Base-by-base conservation (phyloP, 2,888 invertebrate genomes). In the Sphinx pinastri region DNA sequence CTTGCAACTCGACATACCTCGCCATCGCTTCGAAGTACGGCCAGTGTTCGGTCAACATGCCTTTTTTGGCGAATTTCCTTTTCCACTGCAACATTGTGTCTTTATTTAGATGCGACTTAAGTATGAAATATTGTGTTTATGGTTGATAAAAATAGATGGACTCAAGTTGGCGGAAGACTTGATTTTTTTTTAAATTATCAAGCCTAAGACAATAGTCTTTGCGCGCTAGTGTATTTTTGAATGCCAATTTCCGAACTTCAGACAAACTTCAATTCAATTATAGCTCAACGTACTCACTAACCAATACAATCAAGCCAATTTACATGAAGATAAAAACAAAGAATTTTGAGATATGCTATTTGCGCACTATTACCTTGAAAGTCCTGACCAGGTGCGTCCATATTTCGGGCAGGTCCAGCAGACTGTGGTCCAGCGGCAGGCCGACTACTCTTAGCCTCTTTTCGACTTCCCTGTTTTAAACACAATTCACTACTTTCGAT, bases 11-110 rank as follows among this genome's bases (percentile, higher is more conserved):
- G 2, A 79, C 77, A 78, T 89, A 92, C 49, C 82, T 84, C 1
- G 81, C 73, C 83, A 94, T 87, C 2, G 87, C 87, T 11, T 91
- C 91, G 74, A 82, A 93, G 73, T 88, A 93, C 12, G 91, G 92
- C 94, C 94, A 94, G 47, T 89, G 87, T 73, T 92, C 94, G 72
- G 84, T 90, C 12, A 93, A 77, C 68, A 91, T 86, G 6, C 94
- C 94, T 79, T 92, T 91, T 71, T 80, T 85, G 2, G 91, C 90
- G 74, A 93, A 93, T 81, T 93, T 93, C 49, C 81, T 83, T 83
- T 94, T 93, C 93, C 93, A 93, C 93, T 94, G 80, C 14, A 87
- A 89, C 69, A 51, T 58, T 68, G 45, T 68, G 45, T 45, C 58
- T 51, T 12, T 16, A 14, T 8, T 55, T 51, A 66, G 31, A 14